phyloP scores from a whole-genome alignment of 2,113 vertebrate species.

The Fulica atra region DNA sequence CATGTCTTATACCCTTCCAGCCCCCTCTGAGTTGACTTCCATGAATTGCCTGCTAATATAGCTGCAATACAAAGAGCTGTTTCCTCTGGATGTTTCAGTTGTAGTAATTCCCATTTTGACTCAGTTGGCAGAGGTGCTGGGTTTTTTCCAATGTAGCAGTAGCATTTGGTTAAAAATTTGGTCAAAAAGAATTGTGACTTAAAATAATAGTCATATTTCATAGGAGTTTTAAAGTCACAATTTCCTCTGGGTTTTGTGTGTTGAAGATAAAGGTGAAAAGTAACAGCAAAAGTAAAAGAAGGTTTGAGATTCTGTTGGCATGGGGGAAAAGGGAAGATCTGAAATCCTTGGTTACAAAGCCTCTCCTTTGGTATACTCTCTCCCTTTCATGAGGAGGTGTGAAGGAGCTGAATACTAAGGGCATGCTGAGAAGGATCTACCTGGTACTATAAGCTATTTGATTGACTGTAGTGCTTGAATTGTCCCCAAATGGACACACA shows the following conservation, averaged over 20 bases:
- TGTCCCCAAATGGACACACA: neutral
- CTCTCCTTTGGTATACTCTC: neutral
- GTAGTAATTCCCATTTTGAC: neutral
- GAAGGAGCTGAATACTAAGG: neutral
- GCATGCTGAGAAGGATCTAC: neutral
- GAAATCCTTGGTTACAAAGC: neutral
- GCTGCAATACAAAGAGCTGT: neutral
- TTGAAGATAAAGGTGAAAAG: neutral
- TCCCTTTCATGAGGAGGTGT: neutral
- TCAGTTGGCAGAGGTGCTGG: neutral
- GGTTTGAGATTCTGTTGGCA: neutral
- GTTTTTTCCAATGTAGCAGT: neutral
- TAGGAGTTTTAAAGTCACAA: neutral
- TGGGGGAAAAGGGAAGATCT: neutral
- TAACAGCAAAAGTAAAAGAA: neutral
- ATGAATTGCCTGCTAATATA: neutral
- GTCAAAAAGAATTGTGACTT: neutral
- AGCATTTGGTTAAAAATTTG: neutral
- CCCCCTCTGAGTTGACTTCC: neutral
- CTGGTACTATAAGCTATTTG: neutral
- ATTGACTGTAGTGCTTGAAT: neutral
- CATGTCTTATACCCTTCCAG: neutral
- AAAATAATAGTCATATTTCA: neutral
- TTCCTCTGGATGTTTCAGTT: neutral
- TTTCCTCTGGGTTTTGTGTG: neutral